These are phyloP conservation scores for Thalassarche chlororhynchos DNA, from an alignment of 2,113 vertebrate species.

Conservation along the genomic window DNA sequence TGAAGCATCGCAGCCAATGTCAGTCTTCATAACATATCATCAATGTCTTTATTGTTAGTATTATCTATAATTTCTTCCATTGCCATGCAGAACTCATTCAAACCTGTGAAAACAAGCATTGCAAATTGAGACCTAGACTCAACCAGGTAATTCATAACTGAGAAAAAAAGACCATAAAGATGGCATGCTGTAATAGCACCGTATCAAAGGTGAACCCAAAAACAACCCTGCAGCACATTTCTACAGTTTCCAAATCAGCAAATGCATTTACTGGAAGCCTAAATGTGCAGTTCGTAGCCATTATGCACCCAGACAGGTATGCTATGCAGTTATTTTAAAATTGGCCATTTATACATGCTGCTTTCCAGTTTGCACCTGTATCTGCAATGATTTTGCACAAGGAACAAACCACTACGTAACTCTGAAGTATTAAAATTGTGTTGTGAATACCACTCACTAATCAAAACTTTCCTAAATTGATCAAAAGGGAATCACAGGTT, in stretches of 20 bases:
- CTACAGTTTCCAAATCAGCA: neutral
- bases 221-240: neutral
- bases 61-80: conserved; percentile 33
- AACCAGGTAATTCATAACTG: neutral
- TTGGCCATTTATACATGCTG: neutral
- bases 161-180: neutral
- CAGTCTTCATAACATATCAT: conserved; percentile 65
- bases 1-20: conserved; percentile 46
- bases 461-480: neutral
- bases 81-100: conserved; percentile 38
- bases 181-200: neutral
- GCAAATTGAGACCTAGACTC: neutral
- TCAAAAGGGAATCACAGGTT: neutral
- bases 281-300: neutral
- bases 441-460: neutral
- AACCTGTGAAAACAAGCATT: neutral
- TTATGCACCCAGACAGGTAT: neutral
- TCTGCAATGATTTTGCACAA: neutral
- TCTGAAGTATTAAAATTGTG: neutral
- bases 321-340: neutral
- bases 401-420: neutral
- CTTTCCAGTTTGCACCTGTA: neutral
- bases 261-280: neutral
- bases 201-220: neutral
- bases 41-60: neutral